Base-by-base conservation (phyloP, 1,140 invertebrate genomes). In the Solenopsis invicta region DNA sequence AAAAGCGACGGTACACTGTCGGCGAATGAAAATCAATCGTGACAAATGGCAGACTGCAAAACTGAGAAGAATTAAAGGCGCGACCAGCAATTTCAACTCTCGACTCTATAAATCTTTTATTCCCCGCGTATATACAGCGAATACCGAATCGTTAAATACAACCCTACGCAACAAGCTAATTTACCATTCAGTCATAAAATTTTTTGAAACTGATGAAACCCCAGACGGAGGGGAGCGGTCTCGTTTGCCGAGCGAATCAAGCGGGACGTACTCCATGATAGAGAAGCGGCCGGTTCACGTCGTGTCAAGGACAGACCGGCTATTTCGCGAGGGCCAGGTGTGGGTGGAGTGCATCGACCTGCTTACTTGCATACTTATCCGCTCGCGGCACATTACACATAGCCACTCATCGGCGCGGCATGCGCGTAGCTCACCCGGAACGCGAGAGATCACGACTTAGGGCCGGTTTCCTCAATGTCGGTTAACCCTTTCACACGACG, bases 271-370 rank as follows among this genome's bases (percentile, higher is more conserved):
- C 21, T 41, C 21, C 41, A 10, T 34, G 67, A 75, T 61, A 75
- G 66, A 54, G 77, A 80, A 66, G 34, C 77, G 45, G 61, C 48
- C 76, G 61, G 80, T 84, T 87, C 74, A 80, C 56, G 85, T 0
- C 50, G 85, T 89, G 89, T 89, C 89, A 90, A 90, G 88, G 89
- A 89, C 85, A 85, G 48, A 24, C 74, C 50, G 16, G 66, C 45
- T 61, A 85, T 50, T 77, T 72, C 21, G 52, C 72, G 67, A 59
- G 34, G 61, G 12, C 72, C 88, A 89, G 88, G 72, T 78, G 84
- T 90, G 88, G 88, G 88, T 85, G 88, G 85, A 87, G 82, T 89
- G 78, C 85, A 89, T 87, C 67, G 88, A 87, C 88, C 88, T 52
- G 77, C 71, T 87, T 90, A 54, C 64, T 85, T 74, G 72, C 88